Base-by-base conservation (phyloP, 2,113 vertebrate species). In the Centrocercus urophasianus region DNA sequence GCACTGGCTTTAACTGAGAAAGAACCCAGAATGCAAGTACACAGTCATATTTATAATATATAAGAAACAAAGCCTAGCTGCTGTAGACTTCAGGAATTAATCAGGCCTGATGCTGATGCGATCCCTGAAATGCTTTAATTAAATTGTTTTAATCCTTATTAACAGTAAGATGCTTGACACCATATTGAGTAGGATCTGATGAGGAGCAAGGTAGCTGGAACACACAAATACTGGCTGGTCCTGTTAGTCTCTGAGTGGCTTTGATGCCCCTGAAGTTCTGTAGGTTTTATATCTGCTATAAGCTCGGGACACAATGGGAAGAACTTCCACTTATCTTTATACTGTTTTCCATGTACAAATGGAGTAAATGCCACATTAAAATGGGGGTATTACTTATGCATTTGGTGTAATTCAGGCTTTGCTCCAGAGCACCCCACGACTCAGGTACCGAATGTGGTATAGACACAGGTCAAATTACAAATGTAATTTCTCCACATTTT, bases 71-170 rank as follows among this genome's bases (percentile, higher is more conserved):
- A 83, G 27, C 54, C 65, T 83, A 0, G 0, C 63, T 75, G 78
- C 89, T 86, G 38, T 77, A 91, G 75, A 66, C 76, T 73, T 94
- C 73, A 40, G 54, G 83, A 76, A 84, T 93, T 88, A 85, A 86
- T 91, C 63, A 80, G 77, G 42, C 86, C 42, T 69, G 64, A 65
- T 90, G 65, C 86, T 86, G 94, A 86, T 95, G 79, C 60, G 91
- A 90, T 95, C 86, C 90, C 93, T 96, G 71, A 95, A 95, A 69
- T 96, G 72, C 78, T 93, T 90, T 38, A 77, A 76, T 89, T 93
- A 93, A 95, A 79, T 83, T 88, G 82, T 24, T 82, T 94, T 96
- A 93, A 93, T 95, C 92, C 81, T 93, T 93, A 79, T 78, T 94
- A 97, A 70, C 57, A 90, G 66, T 70, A 88, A 95, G 83, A 95